These are phyloP conservation scores for Mnemiopsis leidyi DNA, from an alignment of 37 sponge, comb jelly and placozoan species.

Conservation along the genomic window DNA sequence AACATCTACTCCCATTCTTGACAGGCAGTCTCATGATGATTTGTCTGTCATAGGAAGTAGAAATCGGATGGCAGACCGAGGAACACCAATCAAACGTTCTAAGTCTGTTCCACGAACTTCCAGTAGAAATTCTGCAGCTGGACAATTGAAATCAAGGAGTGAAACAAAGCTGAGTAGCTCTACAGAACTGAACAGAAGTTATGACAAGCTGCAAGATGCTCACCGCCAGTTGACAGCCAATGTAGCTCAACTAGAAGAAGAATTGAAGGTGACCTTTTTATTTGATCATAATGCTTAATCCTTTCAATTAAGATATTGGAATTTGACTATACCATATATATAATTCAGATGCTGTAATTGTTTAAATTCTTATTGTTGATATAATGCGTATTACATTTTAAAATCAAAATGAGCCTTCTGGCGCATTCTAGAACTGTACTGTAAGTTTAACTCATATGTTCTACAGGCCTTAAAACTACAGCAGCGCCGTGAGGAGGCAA, in stretches of 20 bases:
- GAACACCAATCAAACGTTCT: not conserved
- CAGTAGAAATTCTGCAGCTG: not conserved
- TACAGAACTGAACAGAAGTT: not conserved
- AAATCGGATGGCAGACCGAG: not conserved
- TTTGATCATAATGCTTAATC: no score
- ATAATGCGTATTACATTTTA: no score
- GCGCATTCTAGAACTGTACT: no score
- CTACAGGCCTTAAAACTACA: slow-evolving; percentile 1
- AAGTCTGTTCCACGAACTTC: not conserved
- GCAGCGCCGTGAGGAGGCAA: not conserved
- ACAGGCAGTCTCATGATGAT: not conserved
- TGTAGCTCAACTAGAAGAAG: not conserved
- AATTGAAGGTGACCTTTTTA: slow-evolving; percentile 65
- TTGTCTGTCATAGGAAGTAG: not conserved
- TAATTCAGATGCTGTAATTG: no score
- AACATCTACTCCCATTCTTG: slow-evolving; percentile 21
- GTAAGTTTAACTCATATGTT: no score
- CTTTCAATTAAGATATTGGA: no score
- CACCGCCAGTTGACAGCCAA: slow-evolving; percentile 16
- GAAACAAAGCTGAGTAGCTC: not conserved
- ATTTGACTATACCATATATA: no score
- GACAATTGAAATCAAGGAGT: not conserved
- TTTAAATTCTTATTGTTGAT: no score
- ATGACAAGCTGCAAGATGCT: not conserved
- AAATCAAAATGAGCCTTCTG: no score